Conservation (phyloP, 1,140 invertebrate genomes). For the Trachymyrmex cornetzi region DNA sequence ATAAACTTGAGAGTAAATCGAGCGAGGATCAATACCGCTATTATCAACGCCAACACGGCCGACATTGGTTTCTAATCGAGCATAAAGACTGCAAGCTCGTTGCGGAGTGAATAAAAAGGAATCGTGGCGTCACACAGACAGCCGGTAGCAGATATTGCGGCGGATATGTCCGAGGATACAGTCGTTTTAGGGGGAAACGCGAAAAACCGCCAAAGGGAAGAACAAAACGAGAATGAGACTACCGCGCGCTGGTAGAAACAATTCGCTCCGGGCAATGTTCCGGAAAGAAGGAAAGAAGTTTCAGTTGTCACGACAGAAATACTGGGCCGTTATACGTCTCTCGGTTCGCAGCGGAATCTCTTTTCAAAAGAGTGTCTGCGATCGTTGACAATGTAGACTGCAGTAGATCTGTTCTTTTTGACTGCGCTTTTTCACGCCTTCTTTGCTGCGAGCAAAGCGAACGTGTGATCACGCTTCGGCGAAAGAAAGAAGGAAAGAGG, state of each 20-base stretch:
- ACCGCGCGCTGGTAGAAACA: constrained; percentile 69
- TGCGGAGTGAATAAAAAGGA: constrained; percentile 54
- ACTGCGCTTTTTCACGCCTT: constrained; percentile 39
- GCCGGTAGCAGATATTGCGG: constrained; percentile 63
- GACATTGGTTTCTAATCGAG: constrained; percentile 71
- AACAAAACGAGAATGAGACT: constrained; percentile 69
- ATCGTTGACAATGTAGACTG: constrained; percentile 53
- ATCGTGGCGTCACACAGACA: constrained; percentile 28
- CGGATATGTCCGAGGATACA: constrained; percentile 33
- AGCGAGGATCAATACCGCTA: constrained; percentile 45
- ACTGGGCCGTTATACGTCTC: constrained; percentile 68
- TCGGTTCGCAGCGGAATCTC: constrained; percentile 34
- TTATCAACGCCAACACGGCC: constrained; percentile 59
- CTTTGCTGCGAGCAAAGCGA: neutral
- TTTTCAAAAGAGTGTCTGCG: constrained; percentile 70
- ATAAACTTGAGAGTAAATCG: constrained; percentile 51
- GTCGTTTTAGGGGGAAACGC: constrained; percentile 23
- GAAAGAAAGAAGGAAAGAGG: neutral
- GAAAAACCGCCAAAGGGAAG: constrained; percentile 22
- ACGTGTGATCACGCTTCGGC: neutral
- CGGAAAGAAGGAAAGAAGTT: constrained; percentile 76
- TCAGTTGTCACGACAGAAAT: constrained; percentile 73
- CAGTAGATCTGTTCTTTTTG: constrained; percentile 31
- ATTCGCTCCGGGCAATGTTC: constrained; percentile 74
- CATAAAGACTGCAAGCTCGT: constrained; percentile 63